phyloP scores from a whole-genome alignment of 2,797 vertebrate genomes.

The Tachyglossus aculeatus region DNA sequence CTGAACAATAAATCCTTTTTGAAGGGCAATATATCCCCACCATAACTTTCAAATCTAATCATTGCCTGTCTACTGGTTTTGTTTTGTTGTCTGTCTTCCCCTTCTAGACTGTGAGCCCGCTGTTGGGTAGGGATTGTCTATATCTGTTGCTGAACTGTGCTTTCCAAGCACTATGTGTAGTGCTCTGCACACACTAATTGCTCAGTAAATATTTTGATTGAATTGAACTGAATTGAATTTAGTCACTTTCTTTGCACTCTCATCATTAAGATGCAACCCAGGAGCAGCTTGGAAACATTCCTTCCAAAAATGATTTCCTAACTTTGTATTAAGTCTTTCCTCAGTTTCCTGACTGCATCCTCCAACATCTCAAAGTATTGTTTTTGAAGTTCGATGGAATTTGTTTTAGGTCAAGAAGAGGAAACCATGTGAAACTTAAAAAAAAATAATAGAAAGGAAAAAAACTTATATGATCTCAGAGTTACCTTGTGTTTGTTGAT shows the following conservation, averaged over 20 bases:
- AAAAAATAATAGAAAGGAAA: slow-evolving; percentile 71
- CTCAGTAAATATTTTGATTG: too few relatives aligned
- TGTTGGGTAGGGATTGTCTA: too few relatives aligned
- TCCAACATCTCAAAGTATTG: slow-evolving; percentile 80
- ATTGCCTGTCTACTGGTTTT: too few relatives aligned
- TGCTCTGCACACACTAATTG: too few relatives aligned
- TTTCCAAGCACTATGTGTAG: too few relatives aligned
- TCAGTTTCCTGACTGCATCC: slow-evolving; percentile 80
- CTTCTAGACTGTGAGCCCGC: too few relatives aligned
- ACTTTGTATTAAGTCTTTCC: slow-evolving; percentile 79
- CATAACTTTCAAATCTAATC: slow-evolving; percentile 69
- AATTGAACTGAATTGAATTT: too few relatives aligned
- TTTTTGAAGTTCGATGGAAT: slow-evolving; percentile 83
- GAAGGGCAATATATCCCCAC: slow-evolving; percentile 52
- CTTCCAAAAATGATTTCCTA: slow-evolving; percentile 74
- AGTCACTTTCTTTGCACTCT: slow-evolving; percentile 67
- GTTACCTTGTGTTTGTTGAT: slow-evolving; percentile 80
- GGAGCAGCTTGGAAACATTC: slow-evolving; percentile 60
- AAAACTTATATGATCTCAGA: slow-evolving; percentile 61
- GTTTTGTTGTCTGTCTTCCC: too few relatives aligned
- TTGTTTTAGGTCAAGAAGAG: slow-evolving; percentile 79
- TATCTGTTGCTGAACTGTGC: too few relatives aligned
- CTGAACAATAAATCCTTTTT: slow-evolving; percentile 55
- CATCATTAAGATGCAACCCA: slow-evolving; percentile 67
- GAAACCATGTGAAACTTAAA: slow-evolving; percentile 72